phyloP scores from a whole-genome alignment of 2,888 invertebrate species.

The Drosophila maculinotata region DNA sequence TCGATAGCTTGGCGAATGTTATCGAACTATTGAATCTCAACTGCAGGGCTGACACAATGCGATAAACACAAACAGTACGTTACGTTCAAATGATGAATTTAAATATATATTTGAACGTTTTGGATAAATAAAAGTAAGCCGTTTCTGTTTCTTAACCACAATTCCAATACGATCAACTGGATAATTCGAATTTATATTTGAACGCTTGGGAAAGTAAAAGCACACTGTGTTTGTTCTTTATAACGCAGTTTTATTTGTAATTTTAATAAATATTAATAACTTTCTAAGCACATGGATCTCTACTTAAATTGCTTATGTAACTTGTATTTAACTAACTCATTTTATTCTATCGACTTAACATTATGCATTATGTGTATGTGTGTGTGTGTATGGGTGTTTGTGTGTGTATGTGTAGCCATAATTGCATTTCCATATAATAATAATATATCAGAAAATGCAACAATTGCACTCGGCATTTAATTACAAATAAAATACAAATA shows the following conservation, averaged over 20 bases:
- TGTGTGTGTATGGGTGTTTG: slow-evolving; percentile 3
- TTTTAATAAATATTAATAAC: slow-evolving; percentile 77
- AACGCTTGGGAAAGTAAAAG: slow-evolving; percentile 1
- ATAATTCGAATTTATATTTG: neutral
- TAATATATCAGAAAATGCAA: slow-evolving; percentile 37
- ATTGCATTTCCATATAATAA: slow-evolving; percentile 43
- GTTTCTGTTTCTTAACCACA: no score
- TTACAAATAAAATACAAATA: slow-evolving; percentile 10
- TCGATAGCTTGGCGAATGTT: slow-evolving; percentile 14
- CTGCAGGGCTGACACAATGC: neutral
- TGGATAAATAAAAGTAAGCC: neutral
- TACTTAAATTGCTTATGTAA: slow-evolving; percentile 78
- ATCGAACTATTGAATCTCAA: slow-evolving; percentile 23
- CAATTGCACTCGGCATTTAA: slow-evolving; percentile 50
- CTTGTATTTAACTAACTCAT: slow-evolving; percentile 64
- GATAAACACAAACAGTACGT: neutral
- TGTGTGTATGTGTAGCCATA: slow-evolving; percentile 21
- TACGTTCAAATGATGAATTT: slow-evolving; percentile 1
- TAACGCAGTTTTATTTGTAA: slow-evolving; percentile 75
- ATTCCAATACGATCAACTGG: neutral
- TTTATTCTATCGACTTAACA: slow-evolving; percentile 64
- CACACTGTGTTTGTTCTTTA: slow-evolving; percentile 46
- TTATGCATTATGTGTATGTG: slow-evolving; percentile 40
- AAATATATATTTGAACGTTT: neutral
- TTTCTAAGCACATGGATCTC: slow-evolving; percentile 80